Evolutionary conservation across 2,797 vertebrate genomes (phyloP).

Genomic region (Aeoliscus strigatus): DNA sequence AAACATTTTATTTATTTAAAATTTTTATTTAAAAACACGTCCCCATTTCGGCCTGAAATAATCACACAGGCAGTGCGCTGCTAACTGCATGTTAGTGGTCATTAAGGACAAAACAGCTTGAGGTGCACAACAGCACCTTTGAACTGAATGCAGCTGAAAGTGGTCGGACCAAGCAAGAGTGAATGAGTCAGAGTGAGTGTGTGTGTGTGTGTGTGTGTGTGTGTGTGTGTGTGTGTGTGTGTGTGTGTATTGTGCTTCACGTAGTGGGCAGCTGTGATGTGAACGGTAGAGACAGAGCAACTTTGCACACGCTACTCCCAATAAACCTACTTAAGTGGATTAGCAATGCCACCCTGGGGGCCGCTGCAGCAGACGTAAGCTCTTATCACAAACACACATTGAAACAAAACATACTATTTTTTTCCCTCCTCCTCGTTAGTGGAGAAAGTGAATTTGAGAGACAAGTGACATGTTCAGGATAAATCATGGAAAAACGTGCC

Average conservation of each 20-base stretch:
- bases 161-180: slow-evolving; percentile 39
- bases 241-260: slow-evolving; percentile 58
- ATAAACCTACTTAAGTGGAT: slow-evolving; percentile 71
- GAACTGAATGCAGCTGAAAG: slow-evolving; percentile 37
- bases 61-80: too few species aligned
- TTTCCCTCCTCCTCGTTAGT: slow-evolving; percentile 37
- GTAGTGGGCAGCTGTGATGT: slow-evolving; percentile 62
- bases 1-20: too few species aligned
- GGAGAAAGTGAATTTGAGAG: slow-evolving; percentile 25
- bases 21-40: too few species aligned
- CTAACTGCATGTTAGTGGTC: too few species aligned
- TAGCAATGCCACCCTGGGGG: slow-evolving; percentile 61
- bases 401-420: slow-evolving; percentile 64
- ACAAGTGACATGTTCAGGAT: slow-evolving; percentile 35
- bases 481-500: slow-evolving; percentile 12
- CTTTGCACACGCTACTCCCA: slow-evolving; percentile 59
- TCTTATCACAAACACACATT: slow-evolving; percentile 67
- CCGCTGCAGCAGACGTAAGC: slow-evolving; percentile 55
- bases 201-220: too few species aligned
- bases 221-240: too few species aligned
- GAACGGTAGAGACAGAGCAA: slow-evolving; percentile 62
- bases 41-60: too few species aligned
- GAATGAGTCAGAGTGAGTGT: slow-evolving; percentile 59
- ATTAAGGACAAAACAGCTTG: slow-evolving; percentile 33
- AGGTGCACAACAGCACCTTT: slow-evolving; percentile 43